A percentile compares a stretch with the other conserved stretches of the same genome.
Evolutionary conservation across 92 coral and sea anemone genomes (phyloP).

Genomic region (Hydrozoanthus gracilis): DNA sequence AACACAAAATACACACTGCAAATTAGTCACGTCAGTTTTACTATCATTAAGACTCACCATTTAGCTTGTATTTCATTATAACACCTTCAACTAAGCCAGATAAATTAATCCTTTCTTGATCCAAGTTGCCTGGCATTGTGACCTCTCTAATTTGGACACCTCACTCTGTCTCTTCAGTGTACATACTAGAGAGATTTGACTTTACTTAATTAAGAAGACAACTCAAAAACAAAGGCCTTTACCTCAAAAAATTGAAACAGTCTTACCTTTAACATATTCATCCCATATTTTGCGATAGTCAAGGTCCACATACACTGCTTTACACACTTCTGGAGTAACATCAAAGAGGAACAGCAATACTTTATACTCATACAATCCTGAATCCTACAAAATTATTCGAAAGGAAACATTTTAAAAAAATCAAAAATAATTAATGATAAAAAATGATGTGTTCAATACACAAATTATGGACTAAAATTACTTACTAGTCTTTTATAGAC

Average conservation of each 20-base stretch:
- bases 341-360: slow-evolving; percentile 80
- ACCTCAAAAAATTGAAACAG: too few relatives aligned
- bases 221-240: too few relatives aligned
- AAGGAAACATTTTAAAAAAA: neutral
- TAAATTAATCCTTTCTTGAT: too few relatives aligned
- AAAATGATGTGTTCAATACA: neutral
- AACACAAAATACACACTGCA: slow-evolving; percentile 9
- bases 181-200: too few relatives aligned
- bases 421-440: neutral
- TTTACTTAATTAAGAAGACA: too few relatives aligned
- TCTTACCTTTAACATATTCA: slow-evolving; percentile 85
- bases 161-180: too few relatives aligned
- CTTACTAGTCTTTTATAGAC: neutral
- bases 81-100: too few relatives aligned
- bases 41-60: neutral
- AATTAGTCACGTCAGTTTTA: neutral
- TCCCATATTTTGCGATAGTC: slow-evolving; percentile 95
- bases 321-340: slow-evolving; percentile 81
- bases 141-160: too few relatives aligned
- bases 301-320: slow-evolving; percentile 88
- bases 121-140: too few relatives aligned
- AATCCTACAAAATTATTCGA: slow-evolving; percentile 57
- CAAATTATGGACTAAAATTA: neutral
- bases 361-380: slow-evolving; percentile 93
- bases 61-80: neutral